Percentiles rank a stretch among this genome's conserved stretches.
Evolutionary conservation across 1,140 invertebrate species (phyloP).

Genomic region (Aphaenogaster rudis): DNA sequence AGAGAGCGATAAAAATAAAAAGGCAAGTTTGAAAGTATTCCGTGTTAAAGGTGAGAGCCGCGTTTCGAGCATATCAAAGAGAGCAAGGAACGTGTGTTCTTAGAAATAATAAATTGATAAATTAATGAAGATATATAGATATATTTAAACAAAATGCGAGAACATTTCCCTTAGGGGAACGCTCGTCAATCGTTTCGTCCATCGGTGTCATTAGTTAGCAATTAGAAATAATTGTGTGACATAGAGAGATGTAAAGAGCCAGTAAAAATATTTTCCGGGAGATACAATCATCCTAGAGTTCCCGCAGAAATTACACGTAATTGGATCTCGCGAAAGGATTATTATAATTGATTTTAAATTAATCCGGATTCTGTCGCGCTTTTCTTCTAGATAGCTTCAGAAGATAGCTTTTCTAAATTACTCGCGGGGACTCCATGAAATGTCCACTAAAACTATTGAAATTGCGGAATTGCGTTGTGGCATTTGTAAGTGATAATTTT

Average conservation of each 20-base stretch:
- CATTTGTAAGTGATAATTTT: constrained; percentile 16
- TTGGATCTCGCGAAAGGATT: not conserved
- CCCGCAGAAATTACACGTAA: not conserved
- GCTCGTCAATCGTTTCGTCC: constrained; percentile 78
- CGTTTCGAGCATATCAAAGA: constrained; percentile 65
- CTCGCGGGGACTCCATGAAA: not conserved
- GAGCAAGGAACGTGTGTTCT: constrained; percentile 60
- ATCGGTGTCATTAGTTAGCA: constrained; percentile 78
- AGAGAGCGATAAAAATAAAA: not conserved
- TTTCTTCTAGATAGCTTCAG: not conserved
- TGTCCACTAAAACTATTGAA: constrained; percentile 7
- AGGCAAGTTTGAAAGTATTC: constrained; percentile 66
- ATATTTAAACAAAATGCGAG: constrained; percentile 59
- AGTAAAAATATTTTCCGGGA: constrained; percentile 37
- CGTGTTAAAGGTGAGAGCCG: constrained; percentile 16
- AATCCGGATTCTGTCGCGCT: constrained; percentile 17
- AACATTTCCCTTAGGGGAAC: constrained; percentile 45
- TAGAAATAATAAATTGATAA: constrained; percentile 51
- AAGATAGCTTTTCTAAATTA: not conserved
- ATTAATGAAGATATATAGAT: constrained; percentile 55
- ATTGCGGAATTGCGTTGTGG: not conserved
- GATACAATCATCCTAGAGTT: not conserved
- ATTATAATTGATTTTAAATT: constrained; percentile 28
- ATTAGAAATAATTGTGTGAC: constrained; percentile 64
- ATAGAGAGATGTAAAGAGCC: constrained; percentile 13